Percentiles rank a stretch among this genome's conserved stretches.
phyloP scores from a whole-genome alignment of 2,797 vertebrate genomes.

The Helicolenus hilgendorfi region DNA sequence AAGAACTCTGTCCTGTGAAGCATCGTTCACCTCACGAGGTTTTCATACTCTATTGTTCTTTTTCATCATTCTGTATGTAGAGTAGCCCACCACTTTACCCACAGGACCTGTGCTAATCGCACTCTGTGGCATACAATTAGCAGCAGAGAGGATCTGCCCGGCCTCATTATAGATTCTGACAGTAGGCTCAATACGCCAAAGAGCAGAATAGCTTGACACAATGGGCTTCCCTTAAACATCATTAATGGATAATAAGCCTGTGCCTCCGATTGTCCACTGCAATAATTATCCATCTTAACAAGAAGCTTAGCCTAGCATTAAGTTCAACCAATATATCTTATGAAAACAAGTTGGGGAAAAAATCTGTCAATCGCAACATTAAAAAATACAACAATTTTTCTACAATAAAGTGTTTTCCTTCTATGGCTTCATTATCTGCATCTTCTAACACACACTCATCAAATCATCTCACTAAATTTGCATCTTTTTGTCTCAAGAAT shows the following conservation, averaged over 20 bases:
- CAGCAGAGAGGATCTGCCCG: background rate
- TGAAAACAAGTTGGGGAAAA: background rate
- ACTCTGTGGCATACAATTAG: conserved; percentile 15
- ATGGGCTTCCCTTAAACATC: background rate
- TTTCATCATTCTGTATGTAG: background rate
- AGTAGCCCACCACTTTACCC: background rate
- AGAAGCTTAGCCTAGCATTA: background rate
- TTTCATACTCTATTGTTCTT: background rate
- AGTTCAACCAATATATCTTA: background rate
- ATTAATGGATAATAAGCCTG: background rate
- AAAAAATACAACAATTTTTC: background rate
- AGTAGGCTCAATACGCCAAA: conserved; percentile 3
- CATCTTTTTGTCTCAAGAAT: background rate
- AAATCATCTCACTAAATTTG: background rate
- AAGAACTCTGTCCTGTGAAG: background rate
- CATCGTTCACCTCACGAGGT: background rate
- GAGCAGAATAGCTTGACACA: background rate
- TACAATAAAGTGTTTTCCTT: background rate
- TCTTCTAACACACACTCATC: background rate
- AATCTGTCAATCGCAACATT: background rate
- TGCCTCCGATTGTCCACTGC: background rate
- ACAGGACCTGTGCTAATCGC: conserved; percentile 1
- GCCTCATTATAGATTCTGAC: conserved; percentile 6
- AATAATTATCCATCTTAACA: background rate
- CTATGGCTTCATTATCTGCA: background rate